These are phyloP conservation scores for Ptychochromis oligacanthus DNA, from an alignment of 2,113 vertebrate genomes.

Conservation along the genomic window DNA sequence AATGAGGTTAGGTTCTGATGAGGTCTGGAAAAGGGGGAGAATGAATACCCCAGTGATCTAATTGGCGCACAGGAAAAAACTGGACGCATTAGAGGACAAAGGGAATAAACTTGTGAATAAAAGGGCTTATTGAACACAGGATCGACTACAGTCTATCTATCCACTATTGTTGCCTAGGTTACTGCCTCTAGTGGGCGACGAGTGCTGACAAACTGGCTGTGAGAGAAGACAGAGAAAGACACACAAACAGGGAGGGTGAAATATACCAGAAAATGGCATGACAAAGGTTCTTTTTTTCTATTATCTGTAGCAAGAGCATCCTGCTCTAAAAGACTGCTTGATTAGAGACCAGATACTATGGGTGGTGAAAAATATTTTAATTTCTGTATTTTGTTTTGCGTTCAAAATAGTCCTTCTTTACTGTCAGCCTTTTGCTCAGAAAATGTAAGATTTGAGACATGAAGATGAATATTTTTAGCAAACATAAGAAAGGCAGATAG, in stretches of 20 bases:
- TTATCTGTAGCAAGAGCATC: background rate
- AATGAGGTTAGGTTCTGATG: conserved; percentile 35
- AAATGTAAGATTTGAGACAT: background rate
- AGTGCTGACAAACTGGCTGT: conserved; percentile 34
- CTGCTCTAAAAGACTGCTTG: background rate
- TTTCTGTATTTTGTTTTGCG: background rate
- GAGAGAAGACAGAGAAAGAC: conserved; percentile 9
- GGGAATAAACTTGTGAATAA: conserved; percentile 45
- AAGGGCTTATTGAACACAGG: conserved; percentile 36
- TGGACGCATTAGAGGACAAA: conserved; percentile 10
- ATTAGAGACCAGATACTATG: background rate
- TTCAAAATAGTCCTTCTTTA: background rate
- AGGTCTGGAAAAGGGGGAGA: background rate
- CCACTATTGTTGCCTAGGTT: conserved; percentile 63
- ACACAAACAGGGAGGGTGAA: conserved; percentile 22
- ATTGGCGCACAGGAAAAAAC: conserved; percentile 3
- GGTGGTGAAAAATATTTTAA: background rate
- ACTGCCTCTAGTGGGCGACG: conserved; percentile 45
- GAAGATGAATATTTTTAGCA: background rate
- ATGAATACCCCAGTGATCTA: conserved; percentile 14
- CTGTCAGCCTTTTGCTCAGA: background rate
- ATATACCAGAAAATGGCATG: background rate
- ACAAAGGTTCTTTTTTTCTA: background rate
- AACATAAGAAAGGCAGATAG: background rate
- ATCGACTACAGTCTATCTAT: conserved; percentile 21